Conservation (phyloP, 2,888 invertebrate species). For the Andricus curvator region DNA sequence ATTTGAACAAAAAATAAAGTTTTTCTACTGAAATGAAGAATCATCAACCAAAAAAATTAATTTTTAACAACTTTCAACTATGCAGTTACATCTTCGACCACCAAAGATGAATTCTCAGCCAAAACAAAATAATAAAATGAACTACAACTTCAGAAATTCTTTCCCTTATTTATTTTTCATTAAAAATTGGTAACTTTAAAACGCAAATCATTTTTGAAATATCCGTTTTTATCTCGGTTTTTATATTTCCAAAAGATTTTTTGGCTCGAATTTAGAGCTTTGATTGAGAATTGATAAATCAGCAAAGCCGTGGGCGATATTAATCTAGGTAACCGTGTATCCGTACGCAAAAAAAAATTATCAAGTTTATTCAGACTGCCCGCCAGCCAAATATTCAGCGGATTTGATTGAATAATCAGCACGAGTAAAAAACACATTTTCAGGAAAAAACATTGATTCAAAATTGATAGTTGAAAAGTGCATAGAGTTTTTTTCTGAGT, state of each 20-base stretch:
- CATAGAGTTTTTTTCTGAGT: neutral
- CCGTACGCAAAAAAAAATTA: neutral
- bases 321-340: neutral
- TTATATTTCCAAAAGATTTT: neutral
- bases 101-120: too few relatives aligned
- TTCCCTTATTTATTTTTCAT: too few relatives aligned
- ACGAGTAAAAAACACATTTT: neutral
- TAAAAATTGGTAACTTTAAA: too few relatives aligned
- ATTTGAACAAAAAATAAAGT: too few relatives aligned
- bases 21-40: too few relatives aligned
- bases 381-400: neutral
- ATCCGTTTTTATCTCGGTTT: neutral
- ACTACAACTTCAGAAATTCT: too few relatives aligned
- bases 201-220: too few relatives aligned
- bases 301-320: neutral
- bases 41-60: too few relatives aligned
- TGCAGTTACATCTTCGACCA: too few relatives aligned
- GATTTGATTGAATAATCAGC: neutral
- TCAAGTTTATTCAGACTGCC: neutral
- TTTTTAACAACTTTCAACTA: too few relatives aligned
- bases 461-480: neutral
- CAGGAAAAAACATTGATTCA: neutral
- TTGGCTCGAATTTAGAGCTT: neutral
- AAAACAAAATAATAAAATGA: too few relatives aligned
- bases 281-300: neutral